Base-by-base conservation (phyloP, 1,140 invertebrate species). In the Lamellibrachia luymesi region DNA sequence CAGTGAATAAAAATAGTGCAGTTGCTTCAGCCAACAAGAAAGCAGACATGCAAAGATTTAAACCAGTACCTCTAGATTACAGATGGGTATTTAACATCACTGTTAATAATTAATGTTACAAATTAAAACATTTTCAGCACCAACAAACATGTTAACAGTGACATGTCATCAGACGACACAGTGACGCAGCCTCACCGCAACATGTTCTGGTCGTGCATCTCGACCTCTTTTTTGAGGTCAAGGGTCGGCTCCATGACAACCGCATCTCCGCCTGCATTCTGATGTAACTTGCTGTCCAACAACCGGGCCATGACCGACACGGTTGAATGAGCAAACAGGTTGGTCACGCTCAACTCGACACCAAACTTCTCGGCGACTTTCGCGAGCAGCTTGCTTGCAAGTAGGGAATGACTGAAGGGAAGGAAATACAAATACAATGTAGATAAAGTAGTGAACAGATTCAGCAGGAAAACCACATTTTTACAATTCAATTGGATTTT, bases 361-460 rank as follows among this genome's bases (percentile, higher is more conserved):
- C 94, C 92, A 94, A 96, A 96, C 92, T 95, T 94, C 51, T 95
- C 94, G 91, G 95, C 96, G 51, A 97, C 94, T 94, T 95, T 94
- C 80, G 94, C 95, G 90, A 97, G 94, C 22, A 97, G 94, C 89
- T 95, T 95, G 93, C 97, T 95, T 52, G 97, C 97, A 90, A 97
- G 94, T 17, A 97, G 95, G 2, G 97, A 97, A 94, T 97, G 97
- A 2, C 97, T 96, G 94, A 64, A 94, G 94, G 17, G 7, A 22
- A 80, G 25, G 8, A 80, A 50, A 49, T 91, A 90, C 64, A 80
- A 80, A 80, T 80, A 38, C 38, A 38, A 38, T 80, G 17, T 80
- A 8, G 13, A 80, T 10, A 80, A 80, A 80, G 64, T 80, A 22
- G 25, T 80, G 92, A 93, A 38, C 49, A 92, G 0, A 93, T 13